Evolutionary conservation across 2,888 invertebrate genomes (phyloP), one percentile per base, ranked within the genome.

Genomic region (Nipponacmea schrenckii): DNA sequence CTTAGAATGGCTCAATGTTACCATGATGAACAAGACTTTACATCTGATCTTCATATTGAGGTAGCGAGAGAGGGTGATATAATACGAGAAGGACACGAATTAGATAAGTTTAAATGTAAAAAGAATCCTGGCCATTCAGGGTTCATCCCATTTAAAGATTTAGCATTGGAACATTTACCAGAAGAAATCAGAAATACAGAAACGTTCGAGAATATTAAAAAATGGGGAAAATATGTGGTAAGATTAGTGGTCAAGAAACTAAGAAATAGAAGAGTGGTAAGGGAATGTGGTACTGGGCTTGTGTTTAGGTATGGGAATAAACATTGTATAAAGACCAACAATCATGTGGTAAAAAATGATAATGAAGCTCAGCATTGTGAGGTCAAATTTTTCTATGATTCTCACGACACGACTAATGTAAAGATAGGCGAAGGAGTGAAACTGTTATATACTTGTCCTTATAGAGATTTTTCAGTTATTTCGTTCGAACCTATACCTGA

Each of bases 121-220:
- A 56, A 56, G 24, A 56, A 56, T 24, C 56, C 56, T 24, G 56
- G 56, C 1, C 56, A 56, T 56, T 8, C 24, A 12, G 56, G 56
- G n/a, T 56, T 56, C 14, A 56, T 56, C 20, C 56, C 56, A 24
- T 56, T 56, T 56, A 56, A 56, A 24, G 56, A 56, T 24, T 56
- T 56, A 10, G 15, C 20, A 24, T 20, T 56, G 20, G 56, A 56
- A 56, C 5, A 56, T 24, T 24, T 56, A 24, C 56, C 56, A n/a
- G 10, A 24, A 24, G 24, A 24, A 24, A 14, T 24, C 0, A n/a
- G 24, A 56, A 39, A 39, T 39, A 5, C 8, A 39, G 39, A 39
- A 39, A 10, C 39, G 7, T 39, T 39, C 4, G 10, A 39, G 10
- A 8, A 7, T 39, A 10, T 39, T 10, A 39, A 39, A 39, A 39